A percentile compares a stretch with the other conserved stretches of the same genome.
Evolutionary conservation across 2,113 vertebrate genomes (phyloP).

Genomic region (Lasiurus borealis): DNA sequence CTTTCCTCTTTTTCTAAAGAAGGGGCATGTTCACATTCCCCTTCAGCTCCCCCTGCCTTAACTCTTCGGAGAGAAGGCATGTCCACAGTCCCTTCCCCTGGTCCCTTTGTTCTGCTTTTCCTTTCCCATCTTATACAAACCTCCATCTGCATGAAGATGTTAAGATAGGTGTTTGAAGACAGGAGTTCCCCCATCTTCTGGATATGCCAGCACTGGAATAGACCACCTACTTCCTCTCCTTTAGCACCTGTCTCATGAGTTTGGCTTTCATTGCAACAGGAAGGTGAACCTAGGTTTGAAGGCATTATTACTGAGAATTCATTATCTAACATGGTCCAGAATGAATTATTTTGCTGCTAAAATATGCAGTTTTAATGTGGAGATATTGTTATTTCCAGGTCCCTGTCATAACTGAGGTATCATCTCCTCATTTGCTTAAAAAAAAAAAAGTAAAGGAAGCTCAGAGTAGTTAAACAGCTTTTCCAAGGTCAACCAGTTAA

Average conservation of each 20-base stretch:
- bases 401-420: background rate
- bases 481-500: background rate
- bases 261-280: background rate
- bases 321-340: background rate
- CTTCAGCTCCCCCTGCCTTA: background rate
- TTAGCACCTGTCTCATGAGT: background rate
- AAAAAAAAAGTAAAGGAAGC: background rate
- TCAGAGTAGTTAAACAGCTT: background rate
- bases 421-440: background rate
- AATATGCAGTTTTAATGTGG: background rate
- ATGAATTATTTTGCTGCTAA: background rate
- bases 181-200: background rate
- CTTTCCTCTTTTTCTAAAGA: background rate
- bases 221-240: background rate
- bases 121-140: background rate
- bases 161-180: background rate
- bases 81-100: background rate
- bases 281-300: background rate
- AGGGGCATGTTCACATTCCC: background rate
- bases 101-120: background rate
- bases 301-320: background rate
- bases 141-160: background rate
- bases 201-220: background rate
- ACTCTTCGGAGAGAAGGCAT: background rate
- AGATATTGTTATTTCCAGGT: background rate